A percentile compares a stretch with the other conserved stretches of the same genome.
phyloP scores from a whole-genome alignment of 2,113 vertebrate species.

The Monopterus albus region DNA sequence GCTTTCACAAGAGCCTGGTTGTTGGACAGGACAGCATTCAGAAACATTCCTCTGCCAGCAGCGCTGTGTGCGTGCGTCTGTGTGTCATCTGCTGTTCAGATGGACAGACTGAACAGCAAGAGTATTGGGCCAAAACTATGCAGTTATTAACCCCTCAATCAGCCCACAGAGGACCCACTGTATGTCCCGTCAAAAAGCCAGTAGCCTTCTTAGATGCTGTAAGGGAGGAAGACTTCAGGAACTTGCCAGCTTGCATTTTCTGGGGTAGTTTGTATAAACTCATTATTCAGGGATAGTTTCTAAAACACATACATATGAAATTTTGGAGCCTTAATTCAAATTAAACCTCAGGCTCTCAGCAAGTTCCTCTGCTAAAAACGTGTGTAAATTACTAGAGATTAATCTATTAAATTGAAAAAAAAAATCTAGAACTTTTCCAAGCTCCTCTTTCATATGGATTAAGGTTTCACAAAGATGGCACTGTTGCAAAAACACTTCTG shows the following conservation, averaged over 20 bases:
- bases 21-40: conserved; percentile 59
- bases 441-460: neutral
- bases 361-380: conserved; percentile 5
- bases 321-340: conserved; percentile 49
- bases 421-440: conserved; percentile 14
- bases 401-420: conserved; percentile 34
- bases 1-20: conserved; percentile 69
- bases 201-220: neutral
- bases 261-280: conserved; percentile 31
- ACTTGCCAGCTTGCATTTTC: conserved; percentile 27
- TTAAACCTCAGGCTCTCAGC: conserved; percentile 22
- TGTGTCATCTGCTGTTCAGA: conserved; percentile 59
- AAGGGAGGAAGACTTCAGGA: conserved; percentile 13
- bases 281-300: conserved; percentile 44
- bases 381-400: conserved; percentile 25
- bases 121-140: conserved; percentile 50
- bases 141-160: conserved; percentile 61
- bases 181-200: conserved; percentile 23
- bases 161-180: conserved; percentile 69
- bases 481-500: neutral
- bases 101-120: conserved; percentile 53
- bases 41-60: conserved; percentile 66
- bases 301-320: conserved; percentile 23
- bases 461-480: neutral
- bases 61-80: conserved; percentile 38